phyloP scores from a whole-genome alignment of 37 sponge, comb jelly and placozoan species.

The Ephydatia muelleri region DNA sequence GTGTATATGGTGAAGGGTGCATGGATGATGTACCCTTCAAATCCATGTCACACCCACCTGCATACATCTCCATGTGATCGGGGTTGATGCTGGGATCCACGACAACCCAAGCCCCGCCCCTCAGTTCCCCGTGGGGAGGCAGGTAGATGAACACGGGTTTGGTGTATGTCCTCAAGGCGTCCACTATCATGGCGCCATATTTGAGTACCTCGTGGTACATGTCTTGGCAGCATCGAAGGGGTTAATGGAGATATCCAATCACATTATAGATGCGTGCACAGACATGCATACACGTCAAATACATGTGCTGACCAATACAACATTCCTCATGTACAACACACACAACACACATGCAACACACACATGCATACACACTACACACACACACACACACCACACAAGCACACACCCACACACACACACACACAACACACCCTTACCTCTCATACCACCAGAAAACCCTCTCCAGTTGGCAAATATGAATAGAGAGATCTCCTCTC shows the following conservation, averaged over 20 bases:
- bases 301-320: background rate
- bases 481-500: slow-evolving; percentile 91
- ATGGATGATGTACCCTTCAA: no score
- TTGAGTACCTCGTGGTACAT: slow-evolving; percentile 98
- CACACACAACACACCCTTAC: slow-evolving; percentile 24
- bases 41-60: slow-evolving; percentile 58
- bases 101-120: slow-evolving; percentile 99
- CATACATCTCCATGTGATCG: slow-evolving; percentile 97
- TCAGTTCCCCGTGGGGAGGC: slow-evolving; percentile 95
- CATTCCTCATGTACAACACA: slow-evolving; percentile 62
- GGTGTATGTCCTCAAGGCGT: slow-evolving; percentile 81
- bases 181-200: slow-evolving; percentile 97
- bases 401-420: background rate
- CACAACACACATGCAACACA: slow-evolving; percentile 95
- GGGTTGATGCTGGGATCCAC: slow-evolving; percentile 98
- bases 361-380: slow-evolving; percentile 48
- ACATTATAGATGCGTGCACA: background rate
- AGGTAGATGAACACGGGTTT: slow-evolving; percentile 93
- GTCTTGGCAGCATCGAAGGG: slow-evolving; percentile 43
- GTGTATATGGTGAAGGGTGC: background rate
- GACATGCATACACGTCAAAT: background rate
- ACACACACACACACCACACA: background rate
- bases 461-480: slow-evolving; percentile 99
- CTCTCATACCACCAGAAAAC: slow-evolving; percentile 99
- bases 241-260: background rate